Percentiles rank a stretch among this genome's conserved stretches.
Evolutionary conservation across 1,140 invertebrate species (phyloP).

Genomic region (Cyrtorhinus lividipennis): DNA sequence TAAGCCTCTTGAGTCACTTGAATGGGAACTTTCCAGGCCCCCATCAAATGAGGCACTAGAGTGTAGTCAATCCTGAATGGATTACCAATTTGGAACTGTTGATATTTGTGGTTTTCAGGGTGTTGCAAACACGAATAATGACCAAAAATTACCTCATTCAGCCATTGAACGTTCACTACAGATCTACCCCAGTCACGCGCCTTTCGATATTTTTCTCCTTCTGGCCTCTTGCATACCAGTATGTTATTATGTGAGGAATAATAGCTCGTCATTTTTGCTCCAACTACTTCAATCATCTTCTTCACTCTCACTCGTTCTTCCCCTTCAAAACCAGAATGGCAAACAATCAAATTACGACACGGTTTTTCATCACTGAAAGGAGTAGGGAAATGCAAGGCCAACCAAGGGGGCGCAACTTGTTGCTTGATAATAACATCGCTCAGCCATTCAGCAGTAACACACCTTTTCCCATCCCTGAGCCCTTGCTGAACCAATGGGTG

Average conservation of each 20-base stretch:
- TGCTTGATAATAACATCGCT: slow-evolving; percentile 74
- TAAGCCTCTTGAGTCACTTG: slow-evolving; percentile 75
- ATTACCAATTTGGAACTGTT: slow-evolving; percentile 62
- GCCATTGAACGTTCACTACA: slow-evolving; percentile 83
- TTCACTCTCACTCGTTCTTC: slow-evolving; percentile 68
- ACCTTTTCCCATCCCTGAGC: slow-evolving; percentile 61
- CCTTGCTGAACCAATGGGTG: slow-evolving; percentile 78
- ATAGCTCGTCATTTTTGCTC: slow-evolving; percentile 61
- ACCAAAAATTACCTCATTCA: slow-evolving; percentile 84
- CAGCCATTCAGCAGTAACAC: slow-evolving; percentile 88
- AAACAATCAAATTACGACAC: slow-evolving; percentile 47
- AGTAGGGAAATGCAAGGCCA: slow-evolving; percentile 77
- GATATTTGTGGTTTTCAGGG: slow-evolving; percentile 70
- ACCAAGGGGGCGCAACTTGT: slow-evolving; percentile 77
- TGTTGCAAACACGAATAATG: slow-evolving; percentile 66
- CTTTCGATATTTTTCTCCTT: slow-evolving; percentile 74
- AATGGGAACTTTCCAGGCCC: slow-evolving; percentile 86
- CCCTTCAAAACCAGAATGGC: slow-evolving; percentile 70
- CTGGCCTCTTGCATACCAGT: slow-evolving; percentile 47
- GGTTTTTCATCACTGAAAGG: slow-evolving; percentile 48
- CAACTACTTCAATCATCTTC: slow-evolving; percentile 65
- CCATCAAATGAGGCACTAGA: slow-evolving; percentile 76
- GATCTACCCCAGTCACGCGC: slow-evolving; percentile 77
- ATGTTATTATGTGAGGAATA: slow-evolving; percentile 40
- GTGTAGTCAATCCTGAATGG: slow-evolving; percentile 78